Evolutionary conservation across 1,140 invertebrate species (phyloP).

Genomic region (Pseudomyrmex gracilis): DNA sequence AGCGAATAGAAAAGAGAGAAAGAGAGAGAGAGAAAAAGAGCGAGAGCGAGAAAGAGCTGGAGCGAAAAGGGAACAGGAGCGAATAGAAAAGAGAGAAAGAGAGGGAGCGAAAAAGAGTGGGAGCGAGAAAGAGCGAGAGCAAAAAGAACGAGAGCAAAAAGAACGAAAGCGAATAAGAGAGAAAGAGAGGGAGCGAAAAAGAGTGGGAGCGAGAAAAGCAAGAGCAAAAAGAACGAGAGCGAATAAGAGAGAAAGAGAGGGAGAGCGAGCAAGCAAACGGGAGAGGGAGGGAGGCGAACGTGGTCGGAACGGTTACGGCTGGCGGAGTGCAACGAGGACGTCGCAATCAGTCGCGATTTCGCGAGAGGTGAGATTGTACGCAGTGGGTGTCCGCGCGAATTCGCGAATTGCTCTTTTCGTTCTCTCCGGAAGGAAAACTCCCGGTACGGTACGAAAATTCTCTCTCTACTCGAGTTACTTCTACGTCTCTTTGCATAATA

Average conservation of each 20-base stretch:
- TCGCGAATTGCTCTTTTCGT: conserved; percentile 3
- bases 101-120: no score
- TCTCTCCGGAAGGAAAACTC: neutral
- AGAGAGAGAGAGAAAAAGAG: no score
- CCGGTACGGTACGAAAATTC: neutral
- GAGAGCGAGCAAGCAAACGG: neutral
- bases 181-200: neutral
- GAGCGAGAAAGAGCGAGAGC: neutral
- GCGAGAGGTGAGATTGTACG: conserved; percentile 40
- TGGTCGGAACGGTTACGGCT: conserved; percentile 16
- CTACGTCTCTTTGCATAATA: neutral
- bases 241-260: neutral
- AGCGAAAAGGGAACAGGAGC: no score
- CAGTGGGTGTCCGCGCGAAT: neutral
- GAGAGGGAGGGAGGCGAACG: conserved; percentile 14
- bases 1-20: neutral
- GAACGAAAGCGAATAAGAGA: neutral
- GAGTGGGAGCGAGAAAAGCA: neutral
- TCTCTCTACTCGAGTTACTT: neutral
- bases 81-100: no score
- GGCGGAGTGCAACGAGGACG: conserved; percentile 45
- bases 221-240: neutral
- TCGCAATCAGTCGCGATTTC: conserved; percentile 43
- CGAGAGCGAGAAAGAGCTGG: conserved; percentile 28
- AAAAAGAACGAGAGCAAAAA: no score